A percentile compares a stretch with the other conserved stretches of the same genome.
Evolutionary conservation across 2,797 vertebrate species (phyloP).

Genomic region (Orientallactaga sibirica): DNA sequence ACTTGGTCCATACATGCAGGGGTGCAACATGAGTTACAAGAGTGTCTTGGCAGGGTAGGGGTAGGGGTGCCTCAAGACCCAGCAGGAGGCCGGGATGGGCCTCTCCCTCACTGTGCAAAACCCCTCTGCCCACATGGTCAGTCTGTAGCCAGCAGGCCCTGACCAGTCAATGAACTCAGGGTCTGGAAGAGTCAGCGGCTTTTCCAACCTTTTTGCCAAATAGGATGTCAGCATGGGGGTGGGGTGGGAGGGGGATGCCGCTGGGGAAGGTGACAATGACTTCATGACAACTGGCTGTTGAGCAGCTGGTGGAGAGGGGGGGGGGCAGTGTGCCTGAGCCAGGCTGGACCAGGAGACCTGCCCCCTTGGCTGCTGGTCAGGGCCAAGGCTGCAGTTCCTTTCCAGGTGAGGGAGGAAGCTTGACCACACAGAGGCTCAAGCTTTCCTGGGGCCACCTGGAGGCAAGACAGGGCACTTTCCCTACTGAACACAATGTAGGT

Average conservation of each 20-base stretch:
- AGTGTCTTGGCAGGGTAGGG: not conserved
- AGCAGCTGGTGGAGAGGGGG: not conserved
- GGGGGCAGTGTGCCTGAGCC: not conserved
- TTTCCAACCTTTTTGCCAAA: conserved; percentile 77
- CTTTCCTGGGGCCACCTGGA: not conserved
- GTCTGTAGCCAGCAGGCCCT: conserved; percentile 39
- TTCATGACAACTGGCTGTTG: conserved; percentile 56
- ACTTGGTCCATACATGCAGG: not conserved
- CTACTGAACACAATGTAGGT: not conserved
- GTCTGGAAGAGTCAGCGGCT: conserved; percentile 77
- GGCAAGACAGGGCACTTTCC: not conserved
- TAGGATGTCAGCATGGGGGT: conserved; percentile 56
- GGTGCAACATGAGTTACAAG: not conserved
- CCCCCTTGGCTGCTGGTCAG: not conserved
- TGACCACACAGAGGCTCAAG: not conserved
- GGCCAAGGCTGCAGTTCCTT: not conserved
- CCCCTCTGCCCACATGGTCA: conserved; percentile 34
- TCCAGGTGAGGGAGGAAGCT: not conserved
- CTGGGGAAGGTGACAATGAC: conserved; percentile 49
- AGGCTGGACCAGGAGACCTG: not conserved
- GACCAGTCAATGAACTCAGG: conserved; percentile 79
- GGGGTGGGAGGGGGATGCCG: not conserved
- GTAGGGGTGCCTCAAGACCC: not conserved
- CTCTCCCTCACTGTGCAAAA: not conserved
- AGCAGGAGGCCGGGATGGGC: not conserved